Evolutionary conservation across 2,113 vertebrate species (phyloP).

Genomic region (Piprites chloris): DNA sequence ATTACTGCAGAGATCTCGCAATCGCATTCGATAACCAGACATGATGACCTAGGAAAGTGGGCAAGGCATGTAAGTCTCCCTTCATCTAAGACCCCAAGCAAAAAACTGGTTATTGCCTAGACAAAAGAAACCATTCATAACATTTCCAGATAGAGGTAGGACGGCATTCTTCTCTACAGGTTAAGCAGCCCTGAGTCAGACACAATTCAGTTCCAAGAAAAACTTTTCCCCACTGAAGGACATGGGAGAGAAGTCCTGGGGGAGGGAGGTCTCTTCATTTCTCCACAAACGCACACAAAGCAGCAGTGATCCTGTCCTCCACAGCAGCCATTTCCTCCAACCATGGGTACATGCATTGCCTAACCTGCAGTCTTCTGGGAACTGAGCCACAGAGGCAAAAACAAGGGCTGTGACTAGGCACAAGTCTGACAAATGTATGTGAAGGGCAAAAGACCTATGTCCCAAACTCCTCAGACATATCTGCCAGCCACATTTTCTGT

Average conservation of each 20-base stretch:
- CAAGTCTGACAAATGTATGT: background rate
- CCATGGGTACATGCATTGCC: background rate
- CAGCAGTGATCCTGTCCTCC: background rate
- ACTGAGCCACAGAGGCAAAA: background rate
- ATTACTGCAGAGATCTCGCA: slow-evolving; percentile 79
- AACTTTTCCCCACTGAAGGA: background rate
- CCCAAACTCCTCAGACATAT: background rate
- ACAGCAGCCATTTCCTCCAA: background rate
- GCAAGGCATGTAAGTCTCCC: background rate
- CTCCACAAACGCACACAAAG: background rate
- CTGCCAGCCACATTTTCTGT: background rate
- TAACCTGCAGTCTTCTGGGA: background rate
- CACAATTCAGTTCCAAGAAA: background rate
- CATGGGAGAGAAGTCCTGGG: background rate
- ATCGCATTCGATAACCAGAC: slow-evolving; percentile 77
- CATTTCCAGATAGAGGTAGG: background rate
- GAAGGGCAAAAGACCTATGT: background rate
- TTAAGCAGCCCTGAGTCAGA: background rate
- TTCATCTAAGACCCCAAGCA: background rate
- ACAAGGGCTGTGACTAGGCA: background rate
- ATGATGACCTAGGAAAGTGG: slow-evolving; percentile 74
- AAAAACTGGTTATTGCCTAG: background rate
- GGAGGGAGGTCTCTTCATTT: background rate
- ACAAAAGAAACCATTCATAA: background rate
- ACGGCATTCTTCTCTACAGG: background rate